These are phyloP conservation scores for Polypterus senegalus DNA, from an alignment of 2,113 vertebrate species.

Conservation along the genomic window DNA sequence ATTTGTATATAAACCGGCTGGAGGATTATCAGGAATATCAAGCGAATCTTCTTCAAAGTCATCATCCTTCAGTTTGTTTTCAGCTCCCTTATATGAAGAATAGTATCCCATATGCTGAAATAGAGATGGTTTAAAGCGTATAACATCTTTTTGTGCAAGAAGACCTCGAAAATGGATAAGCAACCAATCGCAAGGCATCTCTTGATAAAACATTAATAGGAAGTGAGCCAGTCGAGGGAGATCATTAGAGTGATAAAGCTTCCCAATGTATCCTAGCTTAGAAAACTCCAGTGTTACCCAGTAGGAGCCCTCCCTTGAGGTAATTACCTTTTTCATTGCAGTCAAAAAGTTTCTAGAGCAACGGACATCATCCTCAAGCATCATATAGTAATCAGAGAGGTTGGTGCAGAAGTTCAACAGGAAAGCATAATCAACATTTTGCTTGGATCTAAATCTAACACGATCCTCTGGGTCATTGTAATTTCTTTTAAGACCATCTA, in stretches of 20 bases:
- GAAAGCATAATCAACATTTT: slow-evolving; percentile 75
- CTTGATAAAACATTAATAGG: slow-evolving; percentile 98
- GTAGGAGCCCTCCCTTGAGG: slow-evolving; percentile 83
- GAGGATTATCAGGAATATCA: slow-evolving; percentile 92
- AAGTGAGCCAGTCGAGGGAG: slow-evolving; percentile 87
- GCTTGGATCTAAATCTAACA: slow-evolving; percentile 92
- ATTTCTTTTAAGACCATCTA: slow-evolving; percentile 91
- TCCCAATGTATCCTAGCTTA: slow-evolving; percentile 95
- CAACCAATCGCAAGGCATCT: slow-evolving; percentile 97
- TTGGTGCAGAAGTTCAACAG: slow-evolving; percentile 92
- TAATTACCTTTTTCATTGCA: slow-evolving; percentile 90
- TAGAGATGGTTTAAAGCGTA: slow-evolving; percentile 93
- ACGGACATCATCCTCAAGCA: slow-evolving; percentile 91
- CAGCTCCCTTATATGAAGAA: slow-evolving; percentile 87
- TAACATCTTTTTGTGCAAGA: slow-evolving; percentile 84
- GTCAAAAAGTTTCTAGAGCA: slow-evolving; percentile 93
- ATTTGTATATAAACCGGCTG: slow-evolving; percentile 78
- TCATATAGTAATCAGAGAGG: slow-evolving; percentile 93
- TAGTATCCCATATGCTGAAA: slow-evolving; percentile 98
- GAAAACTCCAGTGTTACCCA: slow-evolving; percentile 98
- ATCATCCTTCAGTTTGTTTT: slow-evolving; percentile 77
- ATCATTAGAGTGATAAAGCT: slow-evolving; percentile 62
- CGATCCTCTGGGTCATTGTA: slow-evolving; percentile 93
- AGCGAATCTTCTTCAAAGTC: slow-evolving; percentile 56
- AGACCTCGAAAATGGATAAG: slow-evolving; percentile 86